phyloP scores from a whole-genome alignment of 2,113 vertebrate species.

The Corythornis vintsioides region DNA sequence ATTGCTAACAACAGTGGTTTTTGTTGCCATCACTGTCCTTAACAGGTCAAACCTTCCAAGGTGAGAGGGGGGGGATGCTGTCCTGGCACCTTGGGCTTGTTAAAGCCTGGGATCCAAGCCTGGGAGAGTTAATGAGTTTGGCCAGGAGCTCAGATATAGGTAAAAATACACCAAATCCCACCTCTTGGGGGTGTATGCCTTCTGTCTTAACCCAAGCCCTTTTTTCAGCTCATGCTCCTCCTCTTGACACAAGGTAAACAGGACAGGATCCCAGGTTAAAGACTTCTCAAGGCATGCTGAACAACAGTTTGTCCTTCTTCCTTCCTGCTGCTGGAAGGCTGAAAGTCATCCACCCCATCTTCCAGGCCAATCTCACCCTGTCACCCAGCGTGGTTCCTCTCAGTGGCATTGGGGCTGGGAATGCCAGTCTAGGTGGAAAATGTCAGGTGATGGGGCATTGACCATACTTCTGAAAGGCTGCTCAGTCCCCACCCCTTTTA shows the following conservation, averaged over 20 bases:
- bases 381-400: neutral
- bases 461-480: neutral
- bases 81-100: neutral
- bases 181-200: neutral
- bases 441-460: neutral
- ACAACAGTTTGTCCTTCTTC: neutral
- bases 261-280: neutral
- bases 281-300: accelerated
- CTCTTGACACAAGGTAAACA: neutral
- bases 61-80: accelerated
- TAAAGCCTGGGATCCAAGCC: neutral
- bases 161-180: neutral
- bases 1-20: neutral
- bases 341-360: neutral
- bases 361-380: neutral
- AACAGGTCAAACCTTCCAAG: neutral
- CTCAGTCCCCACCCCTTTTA: conserved; percentile 8
- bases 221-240: neutral
- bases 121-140: neutral
- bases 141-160: neutral
- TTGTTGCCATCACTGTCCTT: neutral
- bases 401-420: neutral
- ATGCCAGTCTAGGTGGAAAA: neutral
- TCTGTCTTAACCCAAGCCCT: neutral
- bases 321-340: neutral